Evolutionary conservation across 2,888 invertebrate species (phyloP).

Genomic region (Argyra leucocephala): DNA sequence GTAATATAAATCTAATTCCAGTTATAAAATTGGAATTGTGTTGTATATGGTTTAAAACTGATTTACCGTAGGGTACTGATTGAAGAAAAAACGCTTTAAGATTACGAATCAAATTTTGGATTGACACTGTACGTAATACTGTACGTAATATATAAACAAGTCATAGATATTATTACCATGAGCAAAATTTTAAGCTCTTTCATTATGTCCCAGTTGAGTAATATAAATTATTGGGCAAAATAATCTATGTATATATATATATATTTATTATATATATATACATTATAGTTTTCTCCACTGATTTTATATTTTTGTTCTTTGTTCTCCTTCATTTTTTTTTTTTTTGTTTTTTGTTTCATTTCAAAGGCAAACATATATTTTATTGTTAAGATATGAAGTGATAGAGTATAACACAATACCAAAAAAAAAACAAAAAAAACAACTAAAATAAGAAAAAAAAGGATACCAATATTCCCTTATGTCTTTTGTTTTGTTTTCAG

Average conservation of each 20-base stretch:
- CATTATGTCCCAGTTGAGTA: constrained; percentile 3
- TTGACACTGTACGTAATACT: too few relatives aligned
- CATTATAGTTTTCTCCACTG: neutral
- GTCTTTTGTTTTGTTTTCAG: neutral
- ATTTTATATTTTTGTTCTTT: neutral
- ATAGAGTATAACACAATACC: neutral
- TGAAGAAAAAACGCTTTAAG: too few relatives aligned
- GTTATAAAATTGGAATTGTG: too few relatives aligned
- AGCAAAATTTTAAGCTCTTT: too few relatives aligned
- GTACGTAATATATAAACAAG: too few relatives aligned
- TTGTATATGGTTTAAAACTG: too few relatives aligned
- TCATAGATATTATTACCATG: too few relatives aligned
- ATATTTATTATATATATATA: too few relatives aligned
- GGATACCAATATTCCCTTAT: constrained; percentile 5
- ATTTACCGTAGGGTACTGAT: too few relatives aligned
- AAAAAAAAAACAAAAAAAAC: neutral
- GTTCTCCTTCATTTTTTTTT: neutral
- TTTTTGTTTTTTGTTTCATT: neutral
- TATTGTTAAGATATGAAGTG: neutral
- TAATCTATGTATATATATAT: too few relatives aligned
- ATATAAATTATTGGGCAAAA: neutral
- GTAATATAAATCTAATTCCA: too few relatives aligned
- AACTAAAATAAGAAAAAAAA: neutral
- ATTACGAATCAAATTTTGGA: too few relatives aligned
- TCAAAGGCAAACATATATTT: neutral